Conservation (phyloP, 2,113 vertebrate species). For the Eulacestoma nigropectus region DNA sequence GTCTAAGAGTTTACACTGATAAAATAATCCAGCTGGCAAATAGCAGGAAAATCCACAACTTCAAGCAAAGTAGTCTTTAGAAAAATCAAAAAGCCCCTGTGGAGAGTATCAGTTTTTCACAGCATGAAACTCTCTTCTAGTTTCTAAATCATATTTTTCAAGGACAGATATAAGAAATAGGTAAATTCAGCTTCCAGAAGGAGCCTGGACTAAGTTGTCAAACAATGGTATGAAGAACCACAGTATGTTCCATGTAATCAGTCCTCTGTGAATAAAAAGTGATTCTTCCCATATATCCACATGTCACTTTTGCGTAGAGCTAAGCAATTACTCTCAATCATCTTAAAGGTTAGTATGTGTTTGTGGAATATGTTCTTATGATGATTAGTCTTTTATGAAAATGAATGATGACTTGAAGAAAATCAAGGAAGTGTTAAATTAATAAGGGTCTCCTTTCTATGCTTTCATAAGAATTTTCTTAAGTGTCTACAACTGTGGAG, state of each 20-base stretch:
- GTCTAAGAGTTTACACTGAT: neutral
- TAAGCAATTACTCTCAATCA: neutral
- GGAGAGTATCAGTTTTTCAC: neutral
- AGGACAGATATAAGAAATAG: neutral
- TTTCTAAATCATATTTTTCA: neutral
- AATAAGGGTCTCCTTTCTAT: neutral
- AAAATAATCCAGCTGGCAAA: neutral
- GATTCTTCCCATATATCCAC: neutral
- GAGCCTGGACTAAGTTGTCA: neutral
- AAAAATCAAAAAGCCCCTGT: neutral
- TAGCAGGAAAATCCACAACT: neutral
- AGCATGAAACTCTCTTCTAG: neutral
- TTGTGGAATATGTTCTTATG: neutral
- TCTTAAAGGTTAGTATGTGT: neutral
- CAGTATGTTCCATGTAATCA: neutral
- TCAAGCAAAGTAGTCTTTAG: neutral
- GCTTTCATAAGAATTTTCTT: neutral
- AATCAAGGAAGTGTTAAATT: constrained; percentile 1
- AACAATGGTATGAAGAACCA: neutral
- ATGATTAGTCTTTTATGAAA: neutral
- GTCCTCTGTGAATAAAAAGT: neutral
- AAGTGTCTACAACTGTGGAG: neutral
- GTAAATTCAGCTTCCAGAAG: neutral
- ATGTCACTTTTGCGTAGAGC: neutral
- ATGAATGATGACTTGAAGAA: neutral